These are phyloP conservation scores for Mizuhopecten yessoensis DNA, from an alignment of 1,140 invertebrate genomes.

Conservation along the genomic window DNA sequence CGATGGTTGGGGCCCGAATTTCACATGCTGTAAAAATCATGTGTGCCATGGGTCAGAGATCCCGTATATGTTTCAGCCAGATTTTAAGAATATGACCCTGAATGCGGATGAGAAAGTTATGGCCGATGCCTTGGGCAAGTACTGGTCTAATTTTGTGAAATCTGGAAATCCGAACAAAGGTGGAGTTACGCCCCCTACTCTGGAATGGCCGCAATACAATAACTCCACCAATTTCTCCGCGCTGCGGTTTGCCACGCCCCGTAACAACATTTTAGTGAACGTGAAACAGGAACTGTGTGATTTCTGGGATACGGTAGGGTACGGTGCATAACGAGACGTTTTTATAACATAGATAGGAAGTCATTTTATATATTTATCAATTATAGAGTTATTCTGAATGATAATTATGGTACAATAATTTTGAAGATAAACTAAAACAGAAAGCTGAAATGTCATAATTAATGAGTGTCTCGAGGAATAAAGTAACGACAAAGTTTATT, in stretches of 20 bases:
- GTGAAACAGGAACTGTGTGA: conserved; percentile 68
- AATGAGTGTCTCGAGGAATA: too few relatives aligned
- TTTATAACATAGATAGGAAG: background rate
- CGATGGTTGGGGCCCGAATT: conserved; percentile 71
- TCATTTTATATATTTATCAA: too few relatives aligned
- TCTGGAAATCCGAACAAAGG: conserved; percentile 71
- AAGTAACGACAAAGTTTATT: too few relatives aligned
- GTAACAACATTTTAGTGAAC: conserved; percentile 57
- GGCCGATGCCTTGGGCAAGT: conserved; percentile 68
- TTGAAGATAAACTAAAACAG: too few relatives aligned
- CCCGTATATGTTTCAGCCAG: conserved; percentile 74
- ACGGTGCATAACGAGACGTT: conserved; percentile 53
- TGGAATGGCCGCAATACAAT: conserved; percentile 68
- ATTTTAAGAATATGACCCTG: conserved; percentile 59
- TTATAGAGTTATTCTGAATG: too few relatives aligned
- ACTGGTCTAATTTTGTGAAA: conserved; percentile 80
- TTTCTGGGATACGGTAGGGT: conserved; percentile 75
- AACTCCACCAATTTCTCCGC: conserved; percentile 50
- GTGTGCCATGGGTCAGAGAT: conserved; percentile 79
- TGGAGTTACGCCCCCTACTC: background rate
- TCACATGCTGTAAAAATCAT: conserved; percentile 71
- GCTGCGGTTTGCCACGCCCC: conserved; percentile 69
- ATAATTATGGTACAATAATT: too few relatives aligned
- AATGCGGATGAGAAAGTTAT: conserved; percentile 71
- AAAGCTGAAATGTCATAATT: too few relatives aligned